These are phyloP conservation scores for Alethe diademata DNA, from an alignment of 2,113 vertebrate species.

Conservation along the genomic window DNA sequence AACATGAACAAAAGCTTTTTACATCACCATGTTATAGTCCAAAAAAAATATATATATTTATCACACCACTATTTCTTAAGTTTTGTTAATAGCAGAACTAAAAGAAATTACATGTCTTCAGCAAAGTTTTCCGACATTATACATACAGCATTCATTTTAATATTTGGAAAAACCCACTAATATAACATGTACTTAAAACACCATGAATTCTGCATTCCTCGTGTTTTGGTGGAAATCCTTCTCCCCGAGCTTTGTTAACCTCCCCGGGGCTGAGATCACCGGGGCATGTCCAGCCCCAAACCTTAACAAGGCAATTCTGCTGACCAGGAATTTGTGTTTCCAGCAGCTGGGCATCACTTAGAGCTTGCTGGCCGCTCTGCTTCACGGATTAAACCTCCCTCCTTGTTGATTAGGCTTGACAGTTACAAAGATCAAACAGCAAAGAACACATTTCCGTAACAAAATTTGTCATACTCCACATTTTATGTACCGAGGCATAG, in stretches of 20 bases:
- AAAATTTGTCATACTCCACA: not conserved
- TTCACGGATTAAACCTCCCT: not conserved
- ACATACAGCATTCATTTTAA: too few species aligned
- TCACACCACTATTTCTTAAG: too few species aligned
- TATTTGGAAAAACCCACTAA: too few species aligned
- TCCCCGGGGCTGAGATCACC: rapidly evolving
- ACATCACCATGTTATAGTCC: too few species aligned
- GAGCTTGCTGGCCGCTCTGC: too few species aligned
- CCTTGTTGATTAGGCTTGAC: not conserved
- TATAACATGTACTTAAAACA: not conserved
- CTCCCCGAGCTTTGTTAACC: not conserved
- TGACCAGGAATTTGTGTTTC: not conserved
- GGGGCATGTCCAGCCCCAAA: not conserved
- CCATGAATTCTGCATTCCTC: not conserved
- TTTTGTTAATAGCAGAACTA: too few species aligned
- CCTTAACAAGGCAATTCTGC: not conserved
- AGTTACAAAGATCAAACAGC: not conserved
- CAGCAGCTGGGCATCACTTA: not conserved
- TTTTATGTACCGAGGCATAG: not conserved
- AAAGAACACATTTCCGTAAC: not conserved
- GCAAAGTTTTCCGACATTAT: too few species aligned
- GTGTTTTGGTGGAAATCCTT: not conserved
- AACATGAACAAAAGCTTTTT: too few species aligned
- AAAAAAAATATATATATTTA: too few species aligned
- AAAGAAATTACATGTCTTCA: too few species aligned